phyloP scores from a whole-genome alignment of 2,888 invertebrate genomes.

The Himalopsyche tibetana region DNA sequence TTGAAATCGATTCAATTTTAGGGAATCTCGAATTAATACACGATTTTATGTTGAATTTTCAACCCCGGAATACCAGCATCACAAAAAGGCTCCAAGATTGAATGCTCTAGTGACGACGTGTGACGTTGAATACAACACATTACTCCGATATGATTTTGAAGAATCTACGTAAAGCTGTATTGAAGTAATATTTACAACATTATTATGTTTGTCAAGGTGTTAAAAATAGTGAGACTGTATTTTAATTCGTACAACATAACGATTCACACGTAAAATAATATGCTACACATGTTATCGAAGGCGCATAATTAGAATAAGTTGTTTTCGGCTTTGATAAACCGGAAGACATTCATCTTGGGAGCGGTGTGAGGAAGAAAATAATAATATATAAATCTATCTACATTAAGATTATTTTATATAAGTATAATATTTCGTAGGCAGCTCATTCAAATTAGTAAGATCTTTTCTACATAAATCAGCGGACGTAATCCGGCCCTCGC shows the following conservation, averaged over 20 bases:
- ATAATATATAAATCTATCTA: constrained; percentile 9
- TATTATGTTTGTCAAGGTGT: neutral
- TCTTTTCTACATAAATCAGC: constrained; percentile 64
- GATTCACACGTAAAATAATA: constrained; percentile 55
- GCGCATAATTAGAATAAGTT: constrained; percentile 49
- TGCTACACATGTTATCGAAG: constrained; percentile 57
- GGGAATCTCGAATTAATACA: too few species aligned
- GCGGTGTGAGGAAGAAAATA: constrained; percentile 46
- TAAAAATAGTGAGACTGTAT: constrained; percentile 27
- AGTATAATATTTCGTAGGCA: constrained; percentile 41
- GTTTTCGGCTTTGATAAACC: constrained; percentile 52
- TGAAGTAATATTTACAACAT: too few species aligned
- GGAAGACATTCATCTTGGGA: constrained; percentile 58
- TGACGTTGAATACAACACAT: too few species aligned
- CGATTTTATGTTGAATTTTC: too few species aligned
- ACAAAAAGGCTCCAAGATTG: too few species aligned
- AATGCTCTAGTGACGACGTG: too few species aligned
- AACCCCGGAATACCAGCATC: too few species aligned
- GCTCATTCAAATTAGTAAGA: constrained; percentile 63
- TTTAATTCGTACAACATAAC: constrained; percentile 49
- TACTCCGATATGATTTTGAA: too few species aligned
- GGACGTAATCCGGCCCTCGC: constrained; percentile 64
- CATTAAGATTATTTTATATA: constrained; percentile 30
- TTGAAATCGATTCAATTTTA: too few species aligned
- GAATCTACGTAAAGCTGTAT: too few species aligned